A percentile compares a stretch with the other conserved stretches of the same genome.
Evolutionary conservation across 2,113 vertebrate genomes (phyloP).

Genomic region (Octodon degus): DNA sequence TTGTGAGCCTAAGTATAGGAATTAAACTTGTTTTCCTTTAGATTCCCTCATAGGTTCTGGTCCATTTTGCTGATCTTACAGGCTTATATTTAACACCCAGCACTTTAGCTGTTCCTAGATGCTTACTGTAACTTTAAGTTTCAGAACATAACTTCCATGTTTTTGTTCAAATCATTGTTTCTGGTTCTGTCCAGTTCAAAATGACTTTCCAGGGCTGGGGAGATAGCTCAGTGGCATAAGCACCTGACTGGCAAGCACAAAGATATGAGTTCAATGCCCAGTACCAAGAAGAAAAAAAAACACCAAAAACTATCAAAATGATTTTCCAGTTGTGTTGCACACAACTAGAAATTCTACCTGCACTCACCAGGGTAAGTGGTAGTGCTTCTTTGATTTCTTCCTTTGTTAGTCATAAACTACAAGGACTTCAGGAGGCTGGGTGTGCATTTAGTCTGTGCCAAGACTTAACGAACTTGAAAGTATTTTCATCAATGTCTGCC

Average conservation of each 20-base stretch:
- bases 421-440: background rate
- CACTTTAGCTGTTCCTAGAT: background rate
- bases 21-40: constrained; percentile 40
- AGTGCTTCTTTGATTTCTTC: background rate
- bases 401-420: constrained; percentile 11
- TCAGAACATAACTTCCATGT: background rate
- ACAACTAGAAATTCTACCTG: background rate
- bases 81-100: background rate
- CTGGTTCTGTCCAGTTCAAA: background rate
- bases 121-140: background rate
- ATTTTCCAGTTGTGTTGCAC: background rate
- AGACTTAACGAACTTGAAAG: background rate
- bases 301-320: too few species aligned
- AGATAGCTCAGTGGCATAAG: too few species aligned
- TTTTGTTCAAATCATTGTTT: background rate
- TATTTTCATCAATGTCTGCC: background rate
- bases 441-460: background rate
- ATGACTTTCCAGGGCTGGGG: too few species aligned
- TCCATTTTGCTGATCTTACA: background rate
- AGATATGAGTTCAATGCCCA: too few species aligned
- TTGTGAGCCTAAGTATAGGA: background rate
- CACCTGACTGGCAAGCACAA: too few species aligned
- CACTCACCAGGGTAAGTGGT: background rate
- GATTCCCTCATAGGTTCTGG: background rate
- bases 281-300: too few species aligned